Evolutionary conservation across 2,888 invertebrate species (phyloP).

Genomic region (Trichogramma evanescens): DNA sequence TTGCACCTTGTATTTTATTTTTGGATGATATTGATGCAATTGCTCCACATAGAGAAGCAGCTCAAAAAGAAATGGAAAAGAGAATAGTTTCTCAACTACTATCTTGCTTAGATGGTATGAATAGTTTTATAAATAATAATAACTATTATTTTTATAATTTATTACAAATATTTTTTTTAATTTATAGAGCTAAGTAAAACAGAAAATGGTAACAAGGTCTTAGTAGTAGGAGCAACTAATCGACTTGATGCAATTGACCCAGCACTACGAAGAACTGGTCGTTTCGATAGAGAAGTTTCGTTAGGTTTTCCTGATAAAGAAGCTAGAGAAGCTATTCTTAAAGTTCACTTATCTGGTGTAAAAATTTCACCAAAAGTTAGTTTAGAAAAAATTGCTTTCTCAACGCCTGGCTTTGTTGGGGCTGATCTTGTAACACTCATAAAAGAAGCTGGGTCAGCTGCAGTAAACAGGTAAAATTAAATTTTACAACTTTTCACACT

Average conservation of each 20-base stretch:
- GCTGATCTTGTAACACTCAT: slow-evolving; percentile 84
- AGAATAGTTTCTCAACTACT: slow-evolving; percentile 90
- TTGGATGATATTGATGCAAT: slow-evolving; percentile 98
- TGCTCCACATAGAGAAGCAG: slow-evolving; percentile 80
- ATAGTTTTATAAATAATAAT: background rate
- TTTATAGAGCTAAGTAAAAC: slow-evolving; percentile 49
- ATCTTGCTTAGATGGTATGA: slow-evolving; percentile 75
- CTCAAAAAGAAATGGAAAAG: slow-evolving; percentile 92
- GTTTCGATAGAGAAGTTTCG: slow-evolving; percentile 89
- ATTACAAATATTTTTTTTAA: background rate
- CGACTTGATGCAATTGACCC: slow-evolving; percentile 89
- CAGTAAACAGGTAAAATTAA: slow-evolving; percentile 61
- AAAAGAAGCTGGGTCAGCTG: slow-evolving; percentile 80
- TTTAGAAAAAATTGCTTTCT: slow-evolving; percentile 66
- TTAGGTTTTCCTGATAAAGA: slow-evolving; percentile 87
- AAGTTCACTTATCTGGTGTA: slow-evolving; percentile 64
- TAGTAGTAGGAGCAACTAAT: slow-evolving; percentile 94
- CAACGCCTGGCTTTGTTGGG: slow-evolving; percentile 94
- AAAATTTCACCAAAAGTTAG: slow-evolving; percentile 65
- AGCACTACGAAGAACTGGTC: slow-evolving; percentile 81
- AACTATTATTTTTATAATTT: background rate
- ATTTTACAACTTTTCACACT: background rate
- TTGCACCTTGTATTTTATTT: slow-evolving; percentile 79
- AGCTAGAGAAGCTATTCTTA: slow-evolving; percentile 73
- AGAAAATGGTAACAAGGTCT: slow-evolving; percentile 56